Conservation (phyloP, 2,888 invertebrate genomes). For the Metallyticus violacea region DNA sequence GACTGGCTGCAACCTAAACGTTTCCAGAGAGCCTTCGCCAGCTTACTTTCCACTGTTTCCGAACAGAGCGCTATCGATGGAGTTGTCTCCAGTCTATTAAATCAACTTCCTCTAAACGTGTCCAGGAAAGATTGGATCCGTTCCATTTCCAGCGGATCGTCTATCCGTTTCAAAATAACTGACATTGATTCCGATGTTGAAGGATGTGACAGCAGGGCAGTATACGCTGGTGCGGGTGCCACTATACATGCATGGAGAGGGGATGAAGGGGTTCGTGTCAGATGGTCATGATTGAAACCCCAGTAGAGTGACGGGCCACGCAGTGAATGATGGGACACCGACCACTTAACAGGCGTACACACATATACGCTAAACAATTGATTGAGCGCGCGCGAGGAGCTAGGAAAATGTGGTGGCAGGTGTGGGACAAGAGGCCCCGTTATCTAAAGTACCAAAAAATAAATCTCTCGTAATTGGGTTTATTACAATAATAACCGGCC, state of each 20-base stretch:
- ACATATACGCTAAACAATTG: background rate
- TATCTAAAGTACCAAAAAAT: background rate
- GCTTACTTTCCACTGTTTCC: background rate
- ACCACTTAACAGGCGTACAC: background rate
- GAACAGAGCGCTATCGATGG: background rate
- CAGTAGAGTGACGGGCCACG: background rate
- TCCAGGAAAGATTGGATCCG: background rate
- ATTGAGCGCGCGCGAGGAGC: background rate
- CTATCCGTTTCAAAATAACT: background rate
- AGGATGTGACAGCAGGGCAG: too few species aligned
- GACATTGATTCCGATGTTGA: background rate
- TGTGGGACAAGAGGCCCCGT: background rate
- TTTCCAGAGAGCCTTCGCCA: background rate
- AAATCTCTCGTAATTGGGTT: background rate
- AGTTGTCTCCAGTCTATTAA: background rate
- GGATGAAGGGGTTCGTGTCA: background rate
- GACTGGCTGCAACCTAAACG: background rate
- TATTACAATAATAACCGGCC: background rate
- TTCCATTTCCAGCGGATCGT: background rate
- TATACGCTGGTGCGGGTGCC: too few species aligned
- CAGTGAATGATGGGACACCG: background rate
- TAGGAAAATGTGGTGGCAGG: background rate
- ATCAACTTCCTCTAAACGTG: background rate
- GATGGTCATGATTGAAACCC: background rate
- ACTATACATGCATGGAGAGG: background rate